phyloP scores from a whole-genome alignment of 2,113 vertebrate species.

The Paramisgurnus dabryanus region DNA sequence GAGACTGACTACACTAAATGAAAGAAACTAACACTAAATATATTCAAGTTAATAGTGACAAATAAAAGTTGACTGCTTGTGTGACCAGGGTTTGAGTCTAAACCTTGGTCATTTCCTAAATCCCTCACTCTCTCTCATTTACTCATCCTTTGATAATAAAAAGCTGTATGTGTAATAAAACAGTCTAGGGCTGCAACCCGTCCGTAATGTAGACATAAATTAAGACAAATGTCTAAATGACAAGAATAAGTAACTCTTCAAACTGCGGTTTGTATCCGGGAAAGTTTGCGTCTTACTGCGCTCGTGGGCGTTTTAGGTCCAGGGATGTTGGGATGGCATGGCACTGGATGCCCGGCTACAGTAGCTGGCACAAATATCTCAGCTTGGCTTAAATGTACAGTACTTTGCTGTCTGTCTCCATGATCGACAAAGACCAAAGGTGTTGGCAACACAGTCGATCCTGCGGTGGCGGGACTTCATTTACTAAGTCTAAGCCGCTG shows the following conservation, averaged over 20 bases:
- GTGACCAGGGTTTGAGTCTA: no score
- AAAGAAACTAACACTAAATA: no score
- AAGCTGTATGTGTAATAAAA: no score
- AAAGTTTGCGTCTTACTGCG: slow-evolving; percentile 10
- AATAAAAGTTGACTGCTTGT: no score
- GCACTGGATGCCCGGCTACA: slow-evolving; percentile 25
- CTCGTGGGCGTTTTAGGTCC: slow-evolving; percentile 32
- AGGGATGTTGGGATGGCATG: slow-evolving; percentile 22
- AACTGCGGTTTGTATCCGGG: slow-evolving; percentile 15
- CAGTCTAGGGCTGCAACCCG: not conserved
- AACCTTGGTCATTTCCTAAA: no score
- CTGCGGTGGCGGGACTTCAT: not conserved
- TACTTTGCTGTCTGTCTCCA: not conserved
- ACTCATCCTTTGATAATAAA: no score
- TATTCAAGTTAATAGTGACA: no score
- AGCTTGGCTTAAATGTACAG: slow-evolving; percentile 30
- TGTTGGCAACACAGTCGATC: not conserved
- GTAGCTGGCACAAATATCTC: slow-evolving; percentile 30
- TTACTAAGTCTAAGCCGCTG: not conserved
- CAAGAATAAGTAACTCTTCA: slow-evolving; percentile 29
- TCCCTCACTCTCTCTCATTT: no score
- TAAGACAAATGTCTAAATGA: slow-evolving; percentile 15
- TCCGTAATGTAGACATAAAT: slow-evolving; percentile 4
- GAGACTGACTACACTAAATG: no score
- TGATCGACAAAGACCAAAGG: not conserved